Conservation (phyloP, 2,888 invertebrate species). For the Neoaliturus tenellus region DNA sequence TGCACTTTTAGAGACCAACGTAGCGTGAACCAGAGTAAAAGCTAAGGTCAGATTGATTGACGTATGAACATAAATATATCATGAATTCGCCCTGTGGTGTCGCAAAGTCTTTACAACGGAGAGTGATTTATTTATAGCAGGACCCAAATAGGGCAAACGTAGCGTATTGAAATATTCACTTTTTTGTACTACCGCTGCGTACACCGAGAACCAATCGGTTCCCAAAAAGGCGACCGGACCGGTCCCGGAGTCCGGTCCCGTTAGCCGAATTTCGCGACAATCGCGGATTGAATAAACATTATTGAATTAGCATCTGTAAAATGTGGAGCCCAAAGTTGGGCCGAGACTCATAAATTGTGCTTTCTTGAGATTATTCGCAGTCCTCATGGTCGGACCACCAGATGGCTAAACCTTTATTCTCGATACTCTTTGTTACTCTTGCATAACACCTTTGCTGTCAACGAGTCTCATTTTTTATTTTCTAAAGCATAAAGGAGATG, state of each 20-base stretch:
- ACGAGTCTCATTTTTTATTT: too few relatives aligned
- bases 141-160: not conserved
- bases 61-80: too few relatives aligned
- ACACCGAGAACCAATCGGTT: not conserved
- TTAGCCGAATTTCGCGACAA: conserved; percentile 14
- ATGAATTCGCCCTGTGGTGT: too few relatives aligned
- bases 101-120: not conserved
- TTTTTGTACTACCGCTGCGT: not conserved
- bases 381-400: not conserved
- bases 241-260: not conserved
- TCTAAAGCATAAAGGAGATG: too few relatives aligned
- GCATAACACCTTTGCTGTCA: too few relatives aligned
- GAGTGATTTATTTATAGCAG: not conserved
- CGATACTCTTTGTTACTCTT: too few relatives aligned
- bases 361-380: not conserved
- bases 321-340: conserved; percentile 12
- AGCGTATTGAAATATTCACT: not conserved
- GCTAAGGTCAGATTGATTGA: too few relatives aligned
- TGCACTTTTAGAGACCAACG: too few relatives aligned
- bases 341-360: not conserved
- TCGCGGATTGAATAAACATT: conserved; percentile 16
- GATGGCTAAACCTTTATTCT: too few relatives aligned
- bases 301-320: conserved; percentile 32
- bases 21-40: too few relatives aligned
- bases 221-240: not conserved